Percentiles rank a stretch among this genome's conserved stretches.
phyloP scores from a whole-genome alignment of 2,888 invertebrate genomes.

The Chydorus sphaericus region DNA sequence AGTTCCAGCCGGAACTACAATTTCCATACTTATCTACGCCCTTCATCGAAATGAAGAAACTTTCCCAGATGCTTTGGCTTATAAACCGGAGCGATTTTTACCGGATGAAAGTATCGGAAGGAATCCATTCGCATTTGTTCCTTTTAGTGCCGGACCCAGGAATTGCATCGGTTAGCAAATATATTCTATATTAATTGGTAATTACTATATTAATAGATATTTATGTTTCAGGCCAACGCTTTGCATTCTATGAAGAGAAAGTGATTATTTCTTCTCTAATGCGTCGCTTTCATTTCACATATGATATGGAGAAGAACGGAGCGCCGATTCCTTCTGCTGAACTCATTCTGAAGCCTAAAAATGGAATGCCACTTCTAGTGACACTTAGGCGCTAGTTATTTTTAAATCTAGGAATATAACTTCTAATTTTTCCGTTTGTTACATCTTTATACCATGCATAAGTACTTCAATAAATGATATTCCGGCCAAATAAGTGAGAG shows the following conservation, averaged over 20 bases:
- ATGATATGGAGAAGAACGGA: neutral
- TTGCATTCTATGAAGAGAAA: constrained; percentile 3
- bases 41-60: constrained; percentile 28
- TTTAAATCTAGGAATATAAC: too few relatives aligned
- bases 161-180: constrained; percentile 29
- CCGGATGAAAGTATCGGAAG: constrained; percentile 28
- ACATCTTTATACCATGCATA: too few relatives aligned
- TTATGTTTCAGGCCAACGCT: neutral
- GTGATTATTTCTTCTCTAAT: neutral
- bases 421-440: too few relatives aligned
- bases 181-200: too few relatives aligned
- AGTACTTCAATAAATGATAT: too few relatives aligned
- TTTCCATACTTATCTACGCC: constrained; percentile 37
- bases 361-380: neutral
- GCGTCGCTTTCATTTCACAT: neutral
- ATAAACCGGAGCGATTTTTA: constrained; percentile 34
- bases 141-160: constrained; percentile 33
- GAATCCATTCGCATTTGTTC: constrained; percentile 32
- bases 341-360: neutral
- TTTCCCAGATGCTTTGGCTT: constrained; percentile 32
- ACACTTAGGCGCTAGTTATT: too few relatives aligned
- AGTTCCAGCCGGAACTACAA: constrained; percentile 38
- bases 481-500: too few relatives aligned
- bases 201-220: too few relatives aligned
- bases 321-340: neutral